A percentile compares a stretch with the other conserved stretches of the same genome.
These are phyloP conservation scores for Pyrgilauda ruficollis DNA, from an alignment of 2,113 vertebrate species.

Conservation along the genomic window DNA sequence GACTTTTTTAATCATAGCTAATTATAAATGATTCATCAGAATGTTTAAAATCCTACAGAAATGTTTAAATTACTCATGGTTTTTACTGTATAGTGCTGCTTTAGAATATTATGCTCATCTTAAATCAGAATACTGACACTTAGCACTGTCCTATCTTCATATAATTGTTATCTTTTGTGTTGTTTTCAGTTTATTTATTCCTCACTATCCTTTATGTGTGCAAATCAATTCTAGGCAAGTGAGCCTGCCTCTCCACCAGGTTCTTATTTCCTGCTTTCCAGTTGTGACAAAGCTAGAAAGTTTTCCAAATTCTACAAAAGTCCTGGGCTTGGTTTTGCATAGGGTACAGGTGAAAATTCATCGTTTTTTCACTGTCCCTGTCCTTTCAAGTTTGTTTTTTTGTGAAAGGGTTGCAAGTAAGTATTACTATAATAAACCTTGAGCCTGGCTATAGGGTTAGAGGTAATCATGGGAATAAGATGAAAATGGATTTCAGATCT, in stretches of 20 bases:
- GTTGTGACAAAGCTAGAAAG: neutral
- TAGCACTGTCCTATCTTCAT: neutral
- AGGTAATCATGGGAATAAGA: neutral
- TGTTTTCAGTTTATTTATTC: neutral
- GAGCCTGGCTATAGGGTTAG: neutral
- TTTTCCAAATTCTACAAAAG: neutral
- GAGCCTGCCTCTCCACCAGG: neutral
- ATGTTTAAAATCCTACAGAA: constrained; percentile 25
- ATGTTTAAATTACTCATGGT: neutral
- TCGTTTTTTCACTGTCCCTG: neutral
- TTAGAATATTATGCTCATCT: neutral
- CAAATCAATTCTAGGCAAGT: neutral
- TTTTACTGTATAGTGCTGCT: neutral
- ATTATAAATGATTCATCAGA: constrained; percentile 30
- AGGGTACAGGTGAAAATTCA: neutral
- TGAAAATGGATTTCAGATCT: neutral
- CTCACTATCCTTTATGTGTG: neutral
- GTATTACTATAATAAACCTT: neutral
- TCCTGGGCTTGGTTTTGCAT: neutral
- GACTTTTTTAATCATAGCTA: constrained; percentile 36
- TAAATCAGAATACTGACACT: neutral
- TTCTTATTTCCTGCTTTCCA: neutral
- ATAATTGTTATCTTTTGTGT: neutral
- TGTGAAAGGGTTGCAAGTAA: neutral
- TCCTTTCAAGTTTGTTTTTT: neutral